These are phyloP conservation scores for Neomonachus schauinslandi DNA, from an alignment of 2,113 vertebrate species.

Conservation along the genomic window DNA sequence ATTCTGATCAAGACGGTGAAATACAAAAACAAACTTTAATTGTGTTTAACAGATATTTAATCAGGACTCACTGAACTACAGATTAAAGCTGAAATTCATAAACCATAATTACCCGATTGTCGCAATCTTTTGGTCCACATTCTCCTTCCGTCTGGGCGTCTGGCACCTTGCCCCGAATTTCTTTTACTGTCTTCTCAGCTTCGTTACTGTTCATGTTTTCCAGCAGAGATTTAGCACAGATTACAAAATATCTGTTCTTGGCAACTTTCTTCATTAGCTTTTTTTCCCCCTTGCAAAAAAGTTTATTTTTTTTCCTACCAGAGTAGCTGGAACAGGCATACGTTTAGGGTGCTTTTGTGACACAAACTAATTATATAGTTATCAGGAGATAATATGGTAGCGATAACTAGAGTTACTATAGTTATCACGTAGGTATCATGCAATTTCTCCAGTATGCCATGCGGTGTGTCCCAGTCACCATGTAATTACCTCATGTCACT, in stretches of 20 bases:
- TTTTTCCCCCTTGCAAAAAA: conserved; percentile 81
- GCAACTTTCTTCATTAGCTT: conserved; percentile 89
- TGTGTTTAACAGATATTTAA: conserved; percentile 95
- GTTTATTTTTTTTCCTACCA: conserved; percentile 73
- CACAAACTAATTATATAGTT: conserved; percentile 75
- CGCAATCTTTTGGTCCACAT: conserved; percentile 93
- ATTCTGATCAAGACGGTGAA: conserved; percentile 94
- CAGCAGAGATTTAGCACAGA: conserved; percentile 92
- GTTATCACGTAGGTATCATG: conserved; percentile 68
- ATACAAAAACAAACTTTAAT: conserved; percentile 95
- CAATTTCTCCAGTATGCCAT: conserved; percentile 65
- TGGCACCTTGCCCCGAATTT: conserved; percentile 92
- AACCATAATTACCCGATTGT: conserved; percentile 94
- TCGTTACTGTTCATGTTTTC: conserved; percentile 92
- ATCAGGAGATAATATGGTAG: conserved; percentile 63
- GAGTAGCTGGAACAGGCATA: conserved; percentile 76
- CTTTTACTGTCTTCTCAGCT: conserved; percentile 92
- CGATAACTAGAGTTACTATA: conserved; percentile 54
- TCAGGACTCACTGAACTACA: conserved; percentile 94
- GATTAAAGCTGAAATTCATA: conserved; percentile 95
- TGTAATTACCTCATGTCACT: conserved; percentile 74
- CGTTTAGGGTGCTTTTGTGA: conserved; percentile 55
- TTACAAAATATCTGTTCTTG: conserved; percentile 92
- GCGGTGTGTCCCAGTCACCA: conserved; percentile 62
- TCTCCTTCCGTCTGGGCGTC: conserved; percentile 92